These are phyloP conservation scores for Alosa alosa DNA, from an alignment of 2,113 vertebrate species.

Conservation along the genomic window DNA sequence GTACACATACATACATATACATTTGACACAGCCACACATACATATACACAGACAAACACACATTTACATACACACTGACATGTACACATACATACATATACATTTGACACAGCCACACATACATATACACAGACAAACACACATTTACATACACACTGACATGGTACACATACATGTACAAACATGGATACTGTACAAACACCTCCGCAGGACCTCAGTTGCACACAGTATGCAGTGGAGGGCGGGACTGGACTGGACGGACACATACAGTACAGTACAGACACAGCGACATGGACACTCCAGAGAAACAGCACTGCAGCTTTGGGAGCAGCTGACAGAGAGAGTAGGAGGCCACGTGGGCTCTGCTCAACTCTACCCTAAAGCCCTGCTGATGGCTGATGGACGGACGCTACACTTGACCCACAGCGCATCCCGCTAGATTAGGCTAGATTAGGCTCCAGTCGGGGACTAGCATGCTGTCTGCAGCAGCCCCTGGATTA, in stretches of 20 bases:
- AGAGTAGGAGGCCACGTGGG: constrained; percentile 20
- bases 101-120: background rate
- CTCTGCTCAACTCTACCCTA: constrained; percentile 24
- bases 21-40: background rate
- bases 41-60: constrained; percentile 57
- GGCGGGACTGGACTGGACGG: constrained; percentile 15
- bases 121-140: constrained; percentile 56
- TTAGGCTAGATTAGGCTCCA: background rate
- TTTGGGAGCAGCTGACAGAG: constrained; percentile 52
- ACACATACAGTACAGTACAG: constrained; percentile 34
- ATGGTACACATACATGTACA: background rate
- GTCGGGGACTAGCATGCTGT: background rate
- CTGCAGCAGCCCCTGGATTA: background rate
- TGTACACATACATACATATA: constrained; percentile 50
- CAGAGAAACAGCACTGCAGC: constrained; percentile 72
- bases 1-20: constrained; percentile 50
- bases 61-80: no score
- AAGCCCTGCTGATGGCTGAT: background rate
- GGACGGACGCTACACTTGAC: background rate
- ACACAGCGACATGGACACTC: constrained; percentile 61
- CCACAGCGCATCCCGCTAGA: constrained; percentile 7
- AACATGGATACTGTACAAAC: constrained; percentile 43
- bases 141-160: constrained; percentile 45
- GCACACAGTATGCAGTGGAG: constrained; percentile 32
- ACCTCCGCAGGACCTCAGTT: constrained; percentile 18